Evolutionary conservation across 2,113 vertebrate genomes (phyloP), one percentile per base, ranked within the genome.

Genomic region (Colaptes auratus): DNA sequence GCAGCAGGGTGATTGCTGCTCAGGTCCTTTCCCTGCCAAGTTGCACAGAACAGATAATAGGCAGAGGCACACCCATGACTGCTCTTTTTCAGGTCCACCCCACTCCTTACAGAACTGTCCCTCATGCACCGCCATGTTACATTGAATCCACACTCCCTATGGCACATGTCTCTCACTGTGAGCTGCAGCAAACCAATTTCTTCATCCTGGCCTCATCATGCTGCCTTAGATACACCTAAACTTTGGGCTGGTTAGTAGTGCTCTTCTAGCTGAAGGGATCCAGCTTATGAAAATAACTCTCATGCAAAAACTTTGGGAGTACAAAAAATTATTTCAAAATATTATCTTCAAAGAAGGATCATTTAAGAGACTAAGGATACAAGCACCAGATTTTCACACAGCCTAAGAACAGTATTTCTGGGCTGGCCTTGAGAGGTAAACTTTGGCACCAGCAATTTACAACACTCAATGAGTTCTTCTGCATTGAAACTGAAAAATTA

Each of bases 71-170:
- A 76, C 25, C 15, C 64, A 66, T 14, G 44, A 28, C 5, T 1
- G 0, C 27, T 23, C 9, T 28, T 13, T 15, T 56, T 66, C 58
- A 74, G 73, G 16, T 84, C 36, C 23, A 64, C n/a, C 6, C 15
- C 30, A 33, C 21, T 50, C 44, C 31, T 86, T 17, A 74, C 33
- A 36, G 61, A 83, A 8, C 28, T 28, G 61, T 67, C 8, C 12
- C 30, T 17, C 1, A 0, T 0, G 1, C 44, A 36, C 46, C 72
- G 50, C 8, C 63, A 8, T 0, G 0, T 39, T 79, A 66, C 64
- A 28, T 27, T 36, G 48, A 27, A 46, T 25, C 5, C 44, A 64
- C 42, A 53, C 48, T 83, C 65, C 42, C 60, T 25, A 60, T 5
- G 5, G 35, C 61, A 84, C 0, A 0, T n/a, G 60, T 44, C 71